Conservation (phyloP, 2,797 vertebrate species). For the Bradypodion pumilum region DNA sequence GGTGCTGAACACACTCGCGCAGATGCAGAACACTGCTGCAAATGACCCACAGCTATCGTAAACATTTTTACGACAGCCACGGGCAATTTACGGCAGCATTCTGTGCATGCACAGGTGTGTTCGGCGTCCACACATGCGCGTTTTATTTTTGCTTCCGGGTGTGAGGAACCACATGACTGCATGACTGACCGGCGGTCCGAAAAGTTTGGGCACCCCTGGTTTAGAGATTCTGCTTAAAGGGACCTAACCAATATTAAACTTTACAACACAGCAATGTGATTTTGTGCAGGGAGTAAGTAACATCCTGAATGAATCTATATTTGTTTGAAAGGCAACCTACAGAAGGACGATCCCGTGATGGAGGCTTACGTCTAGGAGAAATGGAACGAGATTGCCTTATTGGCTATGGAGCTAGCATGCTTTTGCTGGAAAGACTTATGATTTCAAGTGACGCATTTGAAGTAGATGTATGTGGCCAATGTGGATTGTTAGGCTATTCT, state of each 20-base stretch:
- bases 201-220: too few relatives aligned
- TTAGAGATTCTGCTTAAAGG: not conserved
- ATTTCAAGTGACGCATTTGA: conserved; percentile 99
- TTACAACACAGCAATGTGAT: not conserved
- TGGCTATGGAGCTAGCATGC: conserved; percentile 98
- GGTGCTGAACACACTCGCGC: too few relatives aligned
- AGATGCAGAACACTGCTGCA: too few relatives aligned
- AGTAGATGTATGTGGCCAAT: conserved; percentile 97
- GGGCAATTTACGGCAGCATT: too few relatives aligned
- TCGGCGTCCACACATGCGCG: too few relatives aligned
- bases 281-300: not conserved
- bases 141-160: too few relatives aligned
- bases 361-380: conserved; percentile 95
- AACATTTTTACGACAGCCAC: too few relatives aligned
- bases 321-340: conserved; percentile 89
- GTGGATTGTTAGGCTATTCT: conserved; percentile 95
- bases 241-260: not conserved
- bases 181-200: too few relatives aligned
- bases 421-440: conserved; percentile 96
- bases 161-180: too few relatives aligned
- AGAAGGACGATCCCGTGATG: conserved; percentile 95
- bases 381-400: conserved; percentile 99
- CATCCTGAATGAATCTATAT: not conserved
- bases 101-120: too few relatives aligned
- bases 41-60: too few relatives aligned